Conservation (phyloP, 2,113 vertebrate genomes). For the Collichthys lucidus region DNA sequence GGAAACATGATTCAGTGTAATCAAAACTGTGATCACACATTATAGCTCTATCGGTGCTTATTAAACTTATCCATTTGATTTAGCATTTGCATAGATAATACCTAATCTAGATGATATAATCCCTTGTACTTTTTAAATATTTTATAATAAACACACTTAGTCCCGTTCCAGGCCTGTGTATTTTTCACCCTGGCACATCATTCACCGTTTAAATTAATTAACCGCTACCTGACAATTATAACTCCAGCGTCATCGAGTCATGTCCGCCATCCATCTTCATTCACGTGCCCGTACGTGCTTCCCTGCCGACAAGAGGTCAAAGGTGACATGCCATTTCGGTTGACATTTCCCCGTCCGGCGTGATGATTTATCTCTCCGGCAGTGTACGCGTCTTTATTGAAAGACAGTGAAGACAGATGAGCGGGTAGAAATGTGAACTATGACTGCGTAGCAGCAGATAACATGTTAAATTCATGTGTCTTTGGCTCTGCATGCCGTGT, state of each 20-base stretch:
- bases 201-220: conserved; percentile 4
- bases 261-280: conserved; percentile 57
- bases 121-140: conserved; percentile 16
- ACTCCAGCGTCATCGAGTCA: background rate
- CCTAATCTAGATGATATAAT: background rate
- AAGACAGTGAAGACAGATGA: conserved; percentile 36
- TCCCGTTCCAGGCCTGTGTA: background rate
- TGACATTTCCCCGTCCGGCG: conserved; percentile 45
- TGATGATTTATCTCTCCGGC: conserved; percentile 47
- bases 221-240: conserved; percentile 12
- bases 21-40: conserved; percentile 28
- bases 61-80: conserved; percentile 28
- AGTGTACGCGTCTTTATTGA: background rate
- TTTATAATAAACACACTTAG: background rate
- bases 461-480: conserved; percentile 27
- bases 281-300: conserved; percentile 2
- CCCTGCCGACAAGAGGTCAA: conserved; percentile 47
- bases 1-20: conserved; percentile 17
- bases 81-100: conserved; percentile 15
- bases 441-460: background rate
- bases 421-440: background rate
- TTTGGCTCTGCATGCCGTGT: background rate
- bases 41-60: conserved; percentile 16
- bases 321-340: conserved; percentile 53
- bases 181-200: background rate